phyloP scores from a whole-genome alignment of 2,113 vertebrate species.

The Sapajus apella region DNA sequence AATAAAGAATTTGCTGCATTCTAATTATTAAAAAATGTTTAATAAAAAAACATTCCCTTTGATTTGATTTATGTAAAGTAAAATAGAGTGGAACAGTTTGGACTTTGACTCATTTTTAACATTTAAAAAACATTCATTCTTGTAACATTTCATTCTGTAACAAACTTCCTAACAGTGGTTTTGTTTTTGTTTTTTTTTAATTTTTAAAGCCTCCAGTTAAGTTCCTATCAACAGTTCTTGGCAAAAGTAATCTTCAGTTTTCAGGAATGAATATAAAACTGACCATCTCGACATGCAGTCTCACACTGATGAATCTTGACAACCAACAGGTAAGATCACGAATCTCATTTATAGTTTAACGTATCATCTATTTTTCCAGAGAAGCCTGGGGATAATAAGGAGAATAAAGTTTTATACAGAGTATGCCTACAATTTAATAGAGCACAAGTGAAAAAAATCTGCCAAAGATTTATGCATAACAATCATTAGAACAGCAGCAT shows the following conservation, averaged over 20 bases:
- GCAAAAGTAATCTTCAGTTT: slow-evolving; percentile 95
- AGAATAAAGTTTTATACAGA: background rate
- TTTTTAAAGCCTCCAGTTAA: slow-evolving; percentile 89
- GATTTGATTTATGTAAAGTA: background rate
- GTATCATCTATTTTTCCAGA: background rate
- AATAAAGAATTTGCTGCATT: background rate
- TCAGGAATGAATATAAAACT: slow-evolving; percentile 91
- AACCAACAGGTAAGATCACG: slow-evolving; percentile 89
- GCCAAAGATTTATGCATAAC: background rate
- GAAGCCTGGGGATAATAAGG: background rate
- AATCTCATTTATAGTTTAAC: background rate
- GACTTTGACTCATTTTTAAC: background rate
- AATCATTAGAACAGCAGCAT: background rate
- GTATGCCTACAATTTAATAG: slow-evolving; percentile 14
- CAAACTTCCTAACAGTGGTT: slow-evolving; percentile 37
- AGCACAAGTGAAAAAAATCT: background rate
- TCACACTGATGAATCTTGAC: slow-evolving; percentile 88
- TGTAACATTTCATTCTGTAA: slow-evolving; percentile 39
- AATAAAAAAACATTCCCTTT: background rate
- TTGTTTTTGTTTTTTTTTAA: slow-evolving; percentile 62
- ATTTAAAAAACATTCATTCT: background rate
- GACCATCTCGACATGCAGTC: slow-evolving; percentile 91
- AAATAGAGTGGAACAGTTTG: background rate
- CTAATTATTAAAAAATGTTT: background rate
- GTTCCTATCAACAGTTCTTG: slow-evolving; percentile 90